These are phyloP conservation scores for Recurvirostra avosetta DNA, from an alignment of 2,113 vertebrate species.

Conservation along the genomic window DNA sequence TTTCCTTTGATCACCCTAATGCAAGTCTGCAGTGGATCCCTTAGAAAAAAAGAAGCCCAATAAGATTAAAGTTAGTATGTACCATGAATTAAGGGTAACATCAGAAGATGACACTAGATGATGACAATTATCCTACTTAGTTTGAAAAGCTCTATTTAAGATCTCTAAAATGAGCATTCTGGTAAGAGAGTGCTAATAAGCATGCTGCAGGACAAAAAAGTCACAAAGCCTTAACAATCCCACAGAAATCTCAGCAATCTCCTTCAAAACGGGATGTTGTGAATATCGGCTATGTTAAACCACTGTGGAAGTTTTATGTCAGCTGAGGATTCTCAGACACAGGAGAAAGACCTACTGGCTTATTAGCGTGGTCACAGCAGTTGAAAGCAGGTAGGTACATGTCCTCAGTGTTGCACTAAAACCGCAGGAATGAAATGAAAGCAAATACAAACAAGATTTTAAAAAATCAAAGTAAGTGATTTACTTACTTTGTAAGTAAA, in stretches of 20 bases:
- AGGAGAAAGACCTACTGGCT: background rate
- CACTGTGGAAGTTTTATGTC: background rate
- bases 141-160: background rate
- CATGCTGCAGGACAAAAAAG: background rate
- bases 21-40: background rate
- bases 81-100: background rate
- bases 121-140: background rate
- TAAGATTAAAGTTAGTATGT: background rate
- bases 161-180: background rate
- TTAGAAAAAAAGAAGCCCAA: background rate
- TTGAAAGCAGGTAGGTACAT: background rate
- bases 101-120: background rate
- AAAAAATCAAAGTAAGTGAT: background rate
- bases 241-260: background rate
- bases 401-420: background rate
- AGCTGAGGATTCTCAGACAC: background rate
- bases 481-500: too few relatives aligned
- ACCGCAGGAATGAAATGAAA: background rate
- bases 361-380: background rate
- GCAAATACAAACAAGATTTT: background rate
- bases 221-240: background rate
- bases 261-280: background rate
- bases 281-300: background rate
- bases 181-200: background rate
- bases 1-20: background rate